phyloP scores from a whole-genome alignment of 2,113 vertebrate species.

The Scartelaos histophorus region DNA sequence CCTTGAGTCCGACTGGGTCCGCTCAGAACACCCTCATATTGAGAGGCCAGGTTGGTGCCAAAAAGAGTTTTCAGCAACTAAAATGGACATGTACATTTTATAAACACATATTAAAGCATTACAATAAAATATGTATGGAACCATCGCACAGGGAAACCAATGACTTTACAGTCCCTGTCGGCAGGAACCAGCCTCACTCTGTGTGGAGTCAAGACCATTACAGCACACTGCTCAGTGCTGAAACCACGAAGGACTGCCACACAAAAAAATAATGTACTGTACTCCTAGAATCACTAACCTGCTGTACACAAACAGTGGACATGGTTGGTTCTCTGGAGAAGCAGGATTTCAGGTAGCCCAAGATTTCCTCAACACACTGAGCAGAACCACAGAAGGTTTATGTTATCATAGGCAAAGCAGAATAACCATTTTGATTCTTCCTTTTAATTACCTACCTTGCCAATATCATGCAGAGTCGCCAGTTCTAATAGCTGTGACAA shows the following conservation, averaged over 20 bases:
- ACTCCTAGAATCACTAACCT: slow-evolving; percentile 77
- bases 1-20: slow-evolving; percentile 88
- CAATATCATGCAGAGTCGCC: slow-evolving; percentile 92
- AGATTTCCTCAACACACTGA: slow-evolving; percentile 96
- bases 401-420: background rate
- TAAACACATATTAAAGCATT: background rate
- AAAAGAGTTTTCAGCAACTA: slow-evolving; percentile 95
- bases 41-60: slow-evolving; percentile 95
- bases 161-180: slow-evolving; percentile 89
- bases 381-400: background rate
- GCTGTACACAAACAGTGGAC: slow-evolving; percentile 95
- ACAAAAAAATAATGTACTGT: slow-evolving; percentile 1
- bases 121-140: slow-evolving; percentile 80
- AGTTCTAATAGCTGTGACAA: slow-evolving; percentile 93
- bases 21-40: slow-evolving; percentile 85
- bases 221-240: slow-evolving; percentile 77
- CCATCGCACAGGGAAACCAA: slow-evolving; percentile 93
- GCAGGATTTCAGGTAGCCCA: slow-evolving; percentile 94
- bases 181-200: slow-evolving; percentile 91
- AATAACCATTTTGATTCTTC: background rate
- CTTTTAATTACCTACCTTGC: slow-evolving; percentile 80
- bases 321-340: slow-evolving; percentile 94
- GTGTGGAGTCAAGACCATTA: slow-evolving; percentile 73
- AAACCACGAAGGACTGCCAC: slow-evolving; percentile 67
- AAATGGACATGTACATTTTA: background rate